Percentiles rank a stretch among this genome's conserved stretches.
Conservation (phyloP, 2,113 vertebrate genomes). For the Saccopteryx leptura region DNA sequence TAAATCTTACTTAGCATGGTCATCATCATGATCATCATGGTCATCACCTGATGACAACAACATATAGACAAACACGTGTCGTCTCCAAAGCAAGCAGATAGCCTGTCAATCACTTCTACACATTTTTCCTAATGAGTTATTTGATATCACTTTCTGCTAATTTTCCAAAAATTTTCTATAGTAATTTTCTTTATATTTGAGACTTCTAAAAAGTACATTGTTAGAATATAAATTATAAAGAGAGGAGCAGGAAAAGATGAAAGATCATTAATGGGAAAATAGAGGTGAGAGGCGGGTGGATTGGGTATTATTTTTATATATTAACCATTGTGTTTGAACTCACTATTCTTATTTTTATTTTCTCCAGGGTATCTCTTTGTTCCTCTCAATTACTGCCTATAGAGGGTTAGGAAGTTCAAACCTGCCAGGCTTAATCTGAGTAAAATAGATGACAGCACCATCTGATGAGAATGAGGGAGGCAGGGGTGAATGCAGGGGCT, state of each 20-base stretch:
- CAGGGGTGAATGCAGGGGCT: background rate
- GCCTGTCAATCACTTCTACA: background rate
- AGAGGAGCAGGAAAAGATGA: background rate
- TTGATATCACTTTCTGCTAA: background rate
- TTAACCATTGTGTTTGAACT: background rate
- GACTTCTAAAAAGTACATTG: background rate
- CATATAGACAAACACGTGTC: background rate
- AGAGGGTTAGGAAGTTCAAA: conserved; percentile 15
- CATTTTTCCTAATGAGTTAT: background rate
- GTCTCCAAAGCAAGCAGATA: background rate
- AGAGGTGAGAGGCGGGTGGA: background rate
- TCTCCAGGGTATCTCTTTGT: background rate
- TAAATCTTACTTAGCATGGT: background rate
- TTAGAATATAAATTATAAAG: background rate
- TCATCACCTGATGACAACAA: background rate
- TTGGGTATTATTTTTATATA: background rate
- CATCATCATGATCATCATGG: background rate
- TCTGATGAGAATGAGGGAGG: background rate
- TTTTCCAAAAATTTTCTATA: background rate
- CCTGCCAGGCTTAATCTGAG: conserved; percentile 20
- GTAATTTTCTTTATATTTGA: background rate
- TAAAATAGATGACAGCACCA: background rate
- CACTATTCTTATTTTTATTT: background rate
- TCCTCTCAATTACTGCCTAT: background rate
- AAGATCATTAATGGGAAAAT: background rate